Percentiles rank a stretch among this genome's conserved stretches.
Evolutionary conservation across 2,888 invertebrate species (phyloP).

Genomic region (Napeogenes inachia): DNA sequence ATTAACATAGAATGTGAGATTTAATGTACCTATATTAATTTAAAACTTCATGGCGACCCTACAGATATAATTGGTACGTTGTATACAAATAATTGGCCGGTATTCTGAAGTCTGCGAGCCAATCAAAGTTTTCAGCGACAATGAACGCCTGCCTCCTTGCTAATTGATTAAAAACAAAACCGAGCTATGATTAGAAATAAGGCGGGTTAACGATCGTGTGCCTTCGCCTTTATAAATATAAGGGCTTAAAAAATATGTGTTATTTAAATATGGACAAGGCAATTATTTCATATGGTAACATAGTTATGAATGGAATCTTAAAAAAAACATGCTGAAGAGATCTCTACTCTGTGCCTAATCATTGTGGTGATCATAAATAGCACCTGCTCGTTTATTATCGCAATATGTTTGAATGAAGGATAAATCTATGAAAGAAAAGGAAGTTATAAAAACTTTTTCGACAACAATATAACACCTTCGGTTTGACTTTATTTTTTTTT

Average conservation of each 20-base stretch:
- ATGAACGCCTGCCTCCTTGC: slow-evolving; percentile 61
- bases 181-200: slow-evolving; percentile 8
- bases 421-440: slow-evolving; percentile 57
- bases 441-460: slow-evolving; percentile 61
- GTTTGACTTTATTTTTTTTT: slow-evolving; percentile 51
- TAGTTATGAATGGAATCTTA: slow-evolving; percentile 14
- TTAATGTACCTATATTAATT: neutral
- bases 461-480: slow-evolving; percentile 54
- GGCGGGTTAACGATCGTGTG: slow-evolving; percentile 17
- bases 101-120: slow-evolving; percentile 52
- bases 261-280: neutral
- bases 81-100: slow-evolving; percentile 69
- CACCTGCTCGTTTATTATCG: slow-evolving; percentile 71
- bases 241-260: slow-evolving; percentile 1
- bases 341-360: slow-evolving; percentile 51
- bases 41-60: slow-evolving; percentile 17
- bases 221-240: slow-evolving; percentile 15
- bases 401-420: slow-evolving; percentile 47
- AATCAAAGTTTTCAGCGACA: slow-evolving; percentile 71
- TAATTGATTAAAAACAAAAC: slow-evolving; percentile 51
- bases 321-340: slow-evolving; percentile 46
- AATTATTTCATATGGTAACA: neutral
- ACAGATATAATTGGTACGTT: slow-evolving; percentile 56
- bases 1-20: neutral
- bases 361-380: slow-evolving; percentile 52